Base-by-base conservation (phyloP, 2,888 invertebrate genomes). In the Caenorhabditis panamensis region DNA sequence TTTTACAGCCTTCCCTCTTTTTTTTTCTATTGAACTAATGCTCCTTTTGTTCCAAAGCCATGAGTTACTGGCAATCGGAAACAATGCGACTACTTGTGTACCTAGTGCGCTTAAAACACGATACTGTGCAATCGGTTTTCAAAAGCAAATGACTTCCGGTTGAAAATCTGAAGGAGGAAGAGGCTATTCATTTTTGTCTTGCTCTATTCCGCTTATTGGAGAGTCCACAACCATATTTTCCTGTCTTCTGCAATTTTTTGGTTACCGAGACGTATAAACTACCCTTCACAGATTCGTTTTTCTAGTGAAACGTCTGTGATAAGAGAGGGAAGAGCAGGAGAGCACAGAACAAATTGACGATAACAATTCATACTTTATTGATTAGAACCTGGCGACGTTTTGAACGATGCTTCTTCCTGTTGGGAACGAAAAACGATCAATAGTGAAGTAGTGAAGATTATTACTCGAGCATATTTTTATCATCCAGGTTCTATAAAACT, bases 341-440 rank as follows among this genome's bases (percentile, higher is more conserved):
- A 61, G 75, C 49, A 66, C 49, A 75, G 75, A 66, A 75, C 75
- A 75, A 75, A 66, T 61, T 66, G 66, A 53, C 13, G 59, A 66
- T 66, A 75, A 75, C 75, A 44, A 8, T 22, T 31, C 56, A 28
- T 56, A n/a, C n/a, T 63, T 63, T 69, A 69, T 68, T 78, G 69
- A 64, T 69, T 62, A n/a, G n/a, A n/a, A n/a, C n/a, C n/a, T n/a
- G n/a, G n/a, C n/a, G 53, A 16, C 41, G 13, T 20, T 61, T 53
- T 53, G 51, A 56, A 67, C 28, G 56, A 41, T 41, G 41, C 13
- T 31, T 31, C 31, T 31, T 31, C 31, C 31, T n/a, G n/a, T n/a
- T n/a, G n/a, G n/a, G n/a, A n/a, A n/a, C n/a, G n/a, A n/a, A n/a
- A n/a, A n/a, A n/a, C n/a, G n/a, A n/a, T n/a, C n/a, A n/a, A n/a